Conservation (phyloP, 2,888 invertebrate genomes). For the Eudemis profundana region DNA sequence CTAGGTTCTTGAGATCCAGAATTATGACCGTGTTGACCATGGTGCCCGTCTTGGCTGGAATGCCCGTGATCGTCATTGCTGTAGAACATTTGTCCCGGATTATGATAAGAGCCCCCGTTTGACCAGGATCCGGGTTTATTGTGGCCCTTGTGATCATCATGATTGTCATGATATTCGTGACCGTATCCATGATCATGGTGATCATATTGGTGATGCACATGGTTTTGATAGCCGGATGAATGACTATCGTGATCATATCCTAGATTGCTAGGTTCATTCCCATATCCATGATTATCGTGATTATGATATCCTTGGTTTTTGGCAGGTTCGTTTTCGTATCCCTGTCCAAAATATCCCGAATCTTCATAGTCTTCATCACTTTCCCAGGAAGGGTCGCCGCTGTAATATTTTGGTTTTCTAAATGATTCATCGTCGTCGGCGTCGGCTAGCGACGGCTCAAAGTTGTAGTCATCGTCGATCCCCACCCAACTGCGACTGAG, state of each 20-base stretch:
- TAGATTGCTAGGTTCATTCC: no score
- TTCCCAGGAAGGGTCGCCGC: background rate
- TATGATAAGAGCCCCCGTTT: no score
- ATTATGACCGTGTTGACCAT: background rate
- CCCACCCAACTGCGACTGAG: conserved; percentile 23
- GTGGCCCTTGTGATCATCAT: no score
- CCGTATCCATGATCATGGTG: background rate
- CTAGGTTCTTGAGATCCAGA: background rate
- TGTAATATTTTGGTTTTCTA: background rate
- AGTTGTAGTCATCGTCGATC: background rate
- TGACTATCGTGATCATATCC: background rate
- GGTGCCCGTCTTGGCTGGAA: background rate
- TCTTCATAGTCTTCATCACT: conserved; percentile 10
- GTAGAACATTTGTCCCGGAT: no score
- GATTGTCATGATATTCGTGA: background rate
- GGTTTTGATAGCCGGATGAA: background rate
- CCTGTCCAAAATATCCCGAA: background rate
- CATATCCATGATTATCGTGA: background rate
- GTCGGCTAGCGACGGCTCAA: background rate
- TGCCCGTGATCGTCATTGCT: background rate
- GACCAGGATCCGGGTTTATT: no score
- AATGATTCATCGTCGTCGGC: background rate
- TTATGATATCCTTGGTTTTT: background rate
- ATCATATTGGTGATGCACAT: conserved; percentile 1
- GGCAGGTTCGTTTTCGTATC: background rate